Base-by-base conservation (phyloP, 2,797 vertebrate species). In the Lutjanus campechanus region DNA sequence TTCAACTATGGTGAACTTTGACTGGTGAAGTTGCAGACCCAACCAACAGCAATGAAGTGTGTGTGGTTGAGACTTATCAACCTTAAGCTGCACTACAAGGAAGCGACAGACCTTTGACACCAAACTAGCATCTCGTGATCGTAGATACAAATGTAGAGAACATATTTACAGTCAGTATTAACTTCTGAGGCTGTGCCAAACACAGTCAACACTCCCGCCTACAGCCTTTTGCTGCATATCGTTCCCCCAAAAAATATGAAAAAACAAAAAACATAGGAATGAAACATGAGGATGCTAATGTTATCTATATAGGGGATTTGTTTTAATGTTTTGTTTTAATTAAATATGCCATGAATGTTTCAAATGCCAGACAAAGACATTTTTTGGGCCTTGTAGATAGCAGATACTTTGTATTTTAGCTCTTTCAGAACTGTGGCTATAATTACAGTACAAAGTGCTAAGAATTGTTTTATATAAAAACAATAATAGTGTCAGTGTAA, bases 391-490 rank as follows among this genome's bases (percentile, higher is more conserved):
- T 47, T 64, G 1, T 11, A 22, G 17, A 60, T 19, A 54, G 8
- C 11, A 49, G 22, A 69, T 13, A 41, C 7, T 47, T 1, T 10
- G 5, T 54, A 41, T 20, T 62, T 50, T 71, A 10, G 19, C 13
- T 13, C 19, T 56, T 54, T 41, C 19, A 69, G 43, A 74, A 61
- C 17, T 25, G 53, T n/a, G 22, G 22, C 61, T 85, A 69, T 62
- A 55, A 83, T 75, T 77, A 64, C n/a, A 25, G 53, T 40, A 49
- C 7, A 56, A 63, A 22, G 19, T 63, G 40, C 50, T 11, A 59
- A 68, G 19, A 73, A 70, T 63, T 71, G 69, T 75, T 66, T 63
- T 74, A 58, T 70, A 69, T 82, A 68, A 79, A 85, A 7, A 46
- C 4, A 47, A 81, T 80, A 81, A 55, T 44, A 12, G 49, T 19